Evolutionary conservation across 2,113 vertebrate species (phyloP).

Genomic region (Pseudopipra pipra): DNA sequence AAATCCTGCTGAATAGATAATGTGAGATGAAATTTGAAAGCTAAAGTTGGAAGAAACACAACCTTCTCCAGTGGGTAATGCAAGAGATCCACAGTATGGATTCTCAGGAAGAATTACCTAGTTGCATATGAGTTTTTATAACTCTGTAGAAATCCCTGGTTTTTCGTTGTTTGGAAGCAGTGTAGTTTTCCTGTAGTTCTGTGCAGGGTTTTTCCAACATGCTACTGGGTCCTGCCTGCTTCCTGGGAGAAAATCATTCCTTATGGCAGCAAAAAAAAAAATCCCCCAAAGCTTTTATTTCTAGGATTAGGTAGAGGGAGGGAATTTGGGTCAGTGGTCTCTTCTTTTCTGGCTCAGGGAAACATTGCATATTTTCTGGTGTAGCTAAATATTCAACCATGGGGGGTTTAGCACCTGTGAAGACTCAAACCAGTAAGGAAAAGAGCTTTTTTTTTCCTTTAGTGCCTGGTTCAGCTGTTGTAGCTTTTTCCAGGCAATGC

Average conservation of each 20-base stretch:
- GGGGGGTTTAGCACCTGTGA: not conserved
- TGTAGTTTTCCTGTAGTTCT: not conserved
- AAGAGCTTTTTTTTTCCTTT: not conserved
- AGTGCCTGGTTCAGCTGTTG: not conserved
- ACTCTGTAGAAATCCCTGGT: not conserved
- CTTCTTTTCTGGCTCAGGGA: not conserved
- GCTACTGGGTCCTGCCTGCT: not conserved
- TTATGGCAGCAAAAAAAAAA: not conserved
- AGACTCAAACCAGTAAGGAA: not conserved
- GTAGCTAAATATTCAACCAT: rapidly evolving
- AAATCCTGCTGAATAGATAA: not conserved
- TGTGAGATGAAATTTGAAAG: not conserved
- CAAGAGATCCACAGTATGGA: not conserved
- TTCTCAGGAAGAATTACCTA: not conserved
- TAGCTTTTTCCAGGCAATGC: not conserved
- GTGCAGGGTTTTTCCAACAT: not conserved
- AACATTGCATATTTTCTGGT: not conserved
- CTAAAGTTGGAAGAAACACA: not conserved
- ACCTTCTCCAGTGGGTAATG: not conserved
- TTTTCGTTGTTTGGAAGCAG: not conserved
- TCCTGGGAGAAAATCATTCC: not conserved
- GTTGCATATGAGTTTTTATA: not conserved
- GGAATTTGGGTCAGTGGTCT: not conserved
- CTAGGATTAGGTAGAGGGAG: not conserved
- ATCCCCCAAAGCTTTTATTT: not conserved